A percentile compares a stretch with the other conserved stretches of the same genome.
Evolutionary conservation across 2,797 vertebrate genomes (phyloP).

Genomic region (Macroramphosus scolopax): DNA sequence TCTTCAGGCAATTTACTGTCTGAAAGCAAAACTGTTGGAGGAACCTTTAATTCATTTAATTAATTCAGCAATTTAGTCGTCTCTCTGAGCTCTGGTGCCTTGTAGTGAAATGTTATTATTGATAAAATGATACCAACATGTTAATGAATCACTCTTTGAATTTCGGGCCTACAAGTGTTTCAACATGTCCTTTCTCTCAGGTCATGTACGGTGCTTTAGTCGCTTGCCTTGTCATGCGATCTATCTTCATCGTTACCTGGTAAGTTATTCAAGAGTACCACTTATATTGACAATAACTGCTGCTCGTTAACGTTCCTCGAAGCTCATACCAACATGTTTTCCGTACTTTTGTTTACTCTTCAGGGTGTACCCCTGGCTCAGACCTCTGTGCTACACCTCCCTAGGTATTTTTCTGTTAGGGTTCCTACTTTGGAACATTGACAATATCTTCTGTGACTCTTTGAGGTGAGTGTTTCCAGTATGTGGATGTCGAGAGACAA

Average conservation of each 20-base stretch:
- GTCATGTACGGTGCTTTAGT: conserved; percentile 95
- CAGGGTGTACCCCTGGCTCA: conserved; percentile 96
- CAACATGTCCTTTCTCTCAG: conserved; percentile 75
- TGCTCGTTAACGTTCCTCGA: not conserved
- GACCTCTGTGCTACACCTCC: conserved; percentile 88
- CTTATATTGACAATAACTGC: not conserved
- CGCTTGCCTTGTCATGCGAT: conserved; percentile 88
- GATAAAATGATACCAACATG: too few species aligned
- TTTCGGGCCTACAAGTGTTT: too few species aligned
- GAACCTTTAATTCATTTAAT: too few species aligned
- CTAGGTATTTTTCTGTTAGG: conserved; percentile 91
- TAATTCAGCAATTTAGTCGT: too few species aligned
- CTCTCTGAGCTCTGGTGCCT: too few species aligned
- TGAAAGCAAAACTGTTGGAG: too few species aligned
- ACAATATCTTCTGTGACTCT: conserved; percentile 93
- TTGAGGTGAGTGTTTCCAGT: conserved; percentile 80
- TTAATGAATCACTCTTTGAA: too few species aligned
- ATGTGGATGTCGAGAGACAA: not conserved
- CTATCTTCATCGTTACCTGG: conserved; percentile 96
- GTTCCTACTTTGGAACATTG: conserved; percentile 95
- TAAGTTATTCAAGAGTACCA: conserved; percentile 68
- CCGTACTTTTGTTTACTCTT: conserved; percentile 14
- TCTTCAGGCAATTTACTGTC: too few species aligned
- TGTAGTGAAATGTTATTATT: too few species aligned
- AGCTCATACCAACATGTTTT: not conserved